Percentiles rank a stretch among this genome's conserved stretches.
Conservation (phyloP, 53 echinoderm and acorn worm species). For the Hippasteria phrygiana region DNA sequence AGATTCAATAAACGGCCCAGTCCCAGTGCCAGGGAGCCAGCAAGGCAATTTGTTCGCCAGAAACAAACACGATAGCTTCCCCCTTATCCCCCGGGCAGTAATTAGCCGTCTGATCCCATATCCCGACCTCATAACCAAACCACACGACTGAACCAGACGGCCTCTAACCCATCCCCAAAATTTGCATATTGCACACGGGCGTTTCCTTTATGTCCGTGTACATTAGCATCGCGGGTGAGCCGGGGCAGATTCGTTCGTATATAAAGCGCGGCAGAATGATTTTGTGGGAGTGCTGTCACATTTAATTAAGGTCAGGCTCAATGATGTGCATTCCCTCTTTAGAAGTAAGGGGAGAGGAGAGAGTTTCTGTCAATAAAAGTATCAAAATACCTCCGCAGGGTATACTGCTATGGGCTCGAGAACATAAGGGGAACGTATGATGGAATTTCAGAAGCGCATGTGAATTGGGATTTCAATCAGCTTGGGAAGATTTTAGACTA, state of each 20-base stretch:
- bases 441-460: no score
- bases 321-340: neutral
- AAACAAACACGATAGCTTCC: neutral
- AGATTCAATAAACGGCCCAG: slow-evolving; percentile 6
- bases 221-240: neutral
- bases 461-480: no score
- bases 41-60: neutral
- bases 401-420: no score
- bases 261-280: neutral
- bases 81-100: neutral
- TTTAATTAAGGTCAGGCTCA: neutral
- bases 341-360: neutral
- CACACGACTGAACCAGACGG: neutral
- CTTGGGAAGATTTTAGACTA: no score
- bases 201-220: neutral
- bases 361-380: neutral
- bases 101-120: slow-evolving; percentile 21
- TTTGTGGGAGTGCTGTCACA: neutral
- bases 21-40: neutral
- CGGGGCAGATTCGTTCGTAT: neutral
- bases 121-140: neutral
- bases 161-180: neutral
- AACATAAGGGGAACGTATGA: no score
- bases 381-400: no score
- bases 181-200: neutral